Percentiles rank a stretch among this genome's conserved stretches.
Conservation (phyloP, 1,140 invertebrate species). For the Periplaneta americana region DNA sequence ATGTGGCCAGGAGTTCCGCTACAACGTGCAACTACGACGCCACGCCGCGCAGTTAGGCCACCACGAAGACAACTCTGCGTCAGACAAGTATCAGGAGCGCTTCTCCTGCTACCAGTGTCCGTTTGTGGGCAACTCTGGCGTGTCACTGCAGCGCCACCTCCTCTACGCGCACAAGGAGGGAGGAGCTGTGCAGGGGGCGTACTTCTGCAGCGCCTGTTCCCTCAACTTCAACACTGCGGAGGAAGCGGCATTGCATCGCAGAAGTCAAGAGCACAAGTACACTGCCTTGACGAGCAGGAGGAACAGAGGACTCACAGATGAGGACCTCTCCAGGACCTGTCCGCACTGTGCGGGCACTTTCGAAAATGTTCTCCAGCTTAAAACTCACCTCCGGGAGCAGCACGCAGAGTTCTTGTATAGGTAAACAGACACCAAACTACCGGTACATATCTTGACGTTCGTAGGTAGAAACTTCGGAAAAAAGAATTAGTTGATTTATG, state of each 20-base stretch:
- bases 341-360: constrained; percentile 50
- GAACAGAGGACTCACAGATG: constrained; percentile 33
- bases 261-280: constrained; percentile 50
- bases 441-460: too few species aligned
- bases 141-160: constrained; percentile 54
- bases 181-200: constrained; percentile 36
- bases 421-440: too few species aligned
- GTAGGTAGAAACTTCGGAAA: too few species aligned
- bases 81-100: constrained; percentile 57
- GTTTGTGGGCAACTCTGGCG: constrained; percentile 35
- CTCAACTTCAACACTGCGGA: constrained; percentile 45
- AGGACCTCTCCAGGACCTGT: constrained; percentile 45
- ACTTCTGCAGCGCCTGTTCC: constrained; percentile 16
- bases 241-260: constrained; percentile 61
- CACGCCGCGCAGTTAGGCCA: constrained; percentile 53
- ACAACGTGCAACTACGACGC: constrained; percentile 61
- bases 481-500: too few species aligned
- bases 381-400: constrained; percentile 54
- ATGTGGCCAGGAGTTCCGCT: constrained; percentile 41
- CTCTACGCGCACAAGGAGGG: constrained; percentile 38
- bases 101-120: constrained; percentile 43
- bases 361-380: constrained; percentile 50
- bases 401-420: constrained; percentile 46
- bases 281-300: constrained; percentile 38
- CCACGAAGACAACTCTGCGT: constrained; percentile 40